phyloP scores from a whole-genome alignment of 2,113 vertebrate species.

The Callionymus lyra region DNA sequence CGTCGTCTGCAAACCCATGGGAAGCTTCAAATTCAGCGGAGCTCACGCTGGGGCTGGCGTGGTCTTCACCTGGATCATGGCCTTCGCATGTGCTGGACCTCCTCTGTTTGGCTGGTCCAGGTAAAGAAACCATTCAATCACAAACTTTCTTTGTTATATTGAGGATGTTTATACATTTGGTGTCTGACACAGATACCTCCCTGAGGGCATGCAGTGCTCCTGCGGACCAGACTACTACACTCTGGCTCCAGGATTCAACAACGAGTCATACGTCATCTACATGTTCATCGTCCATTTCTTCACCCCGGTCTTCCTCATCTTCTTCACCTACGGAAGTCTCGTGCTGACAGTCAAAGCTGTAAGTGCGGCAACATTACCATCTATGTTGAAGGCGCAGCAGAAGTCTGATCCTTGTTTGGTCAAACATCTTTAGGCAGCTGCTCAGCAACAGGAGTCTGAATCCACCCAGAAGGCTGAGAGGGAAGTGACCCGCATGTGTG shows the following conservation, averaged over 20 bases:
- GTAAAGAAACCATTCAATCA: conserved; percentile 37
- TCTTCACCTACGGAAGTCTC: conserved; percentile 72
- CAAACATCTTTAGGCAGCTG: conserved; percentile 38
- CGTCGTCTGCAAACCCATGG: conserved; percentile 75
- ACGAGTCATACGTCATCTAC: conserved; percentile 69
- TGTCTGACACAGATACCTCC: conserved; percentile 73
- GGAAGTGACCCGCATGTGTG: conserved; percentile 73
- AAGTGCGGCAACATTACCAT: conserved; percentile 61
- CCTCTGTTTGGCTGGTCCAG: conserved; percentile 75
- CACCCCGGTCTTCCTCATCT: conserved; percentile 60
- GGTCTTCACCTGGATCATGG: conserved; percentile 70
- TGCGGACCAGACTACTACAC: conserved; percentile 73
- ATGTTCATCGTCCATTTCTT: conserved; percentile 66
- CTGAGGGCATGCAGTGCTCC: conserved; percentile 72
- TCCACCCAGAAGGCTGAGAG: conserved; percentile 73
- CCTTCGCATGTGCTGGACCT: conserved; percentile 58
- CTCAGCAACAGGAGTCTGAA: conserved; percentile 71
- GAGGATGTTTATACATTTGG: too few relatives aligned
- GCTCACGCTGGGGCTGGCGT: conserved; percentile 65
- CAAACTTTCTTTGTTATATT: too few relatives aligned
- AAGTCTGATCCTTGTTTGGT: background rate
- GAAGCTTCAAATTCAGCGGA: conserved; percentile 68
- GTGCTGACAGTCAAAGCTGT: conserved; percentile 74
- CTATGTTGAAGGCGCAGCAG: conserved; percentile 59
- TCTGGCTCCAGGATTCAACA: conserved; percentile 67